Base-by-base conservation (phyloP, 2,888 invertebrate species). In the Erebia palarica region DNA sequence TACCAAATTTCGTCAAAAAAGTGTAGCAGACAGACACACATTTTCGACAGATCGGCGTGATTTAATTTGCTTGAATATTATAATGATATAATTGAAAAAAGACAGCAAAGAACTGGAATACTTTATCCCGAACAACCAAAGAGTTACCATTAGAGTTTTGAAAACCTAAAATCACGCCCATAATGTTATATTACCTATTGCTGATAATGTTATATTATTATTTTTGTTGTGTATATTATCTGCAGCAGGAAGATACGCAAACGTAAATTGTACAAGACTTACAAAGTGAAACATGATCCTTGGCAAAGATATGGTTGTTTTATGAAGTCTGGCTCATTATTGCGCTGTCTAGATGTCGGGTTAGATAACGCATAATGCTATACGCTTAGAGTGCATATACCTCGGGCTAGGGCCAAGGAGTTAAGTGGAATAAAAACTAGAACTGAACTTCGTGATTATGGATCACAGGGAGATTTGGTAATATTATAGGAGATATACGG, bases 321-420 rank as follows among this genome's bases (percentile, higher is more conserved):
- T 78, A 78, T 76, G 74, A 75, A 74, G 78, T 77, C 77, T 77
- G 74, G 77, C 72, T 76, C 71, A 73, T 72, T 74, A 72, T 72
- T 71, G 71, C 69, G 51, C 71, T 73, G 71, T 73, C 73, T 73
- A 71, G 73, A 73, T 73, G 73, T 69, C 73, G 69, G 71, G 71
- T 60, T 67, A 66, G 73, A 73, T 71, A 73, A 64, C 53, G 67
- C 71, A 73, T 73, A 69, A 73, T 73, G 58, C 69, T 64, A 71
- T 64, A 69, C 66, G 73, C 66, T 55, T 18, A 18, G 18, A 18
- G 16, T 18, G 16, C 16, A 55, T 18, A 55, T 18, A 16, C 16
- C 55, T 18, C 16, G 4, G 5, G 16, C 18, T 18, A 11, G 42
- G 55, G 14, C 11, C 42, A 16, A 42, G 42, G 11, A 16, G 42